A percentile compares a stretch with the other conserved stretches of the same genome.
Evolutionary conservation across 1,140 invertebrate genomes (phyloP).

Genomic region (Microplitis mediator): DNA sequence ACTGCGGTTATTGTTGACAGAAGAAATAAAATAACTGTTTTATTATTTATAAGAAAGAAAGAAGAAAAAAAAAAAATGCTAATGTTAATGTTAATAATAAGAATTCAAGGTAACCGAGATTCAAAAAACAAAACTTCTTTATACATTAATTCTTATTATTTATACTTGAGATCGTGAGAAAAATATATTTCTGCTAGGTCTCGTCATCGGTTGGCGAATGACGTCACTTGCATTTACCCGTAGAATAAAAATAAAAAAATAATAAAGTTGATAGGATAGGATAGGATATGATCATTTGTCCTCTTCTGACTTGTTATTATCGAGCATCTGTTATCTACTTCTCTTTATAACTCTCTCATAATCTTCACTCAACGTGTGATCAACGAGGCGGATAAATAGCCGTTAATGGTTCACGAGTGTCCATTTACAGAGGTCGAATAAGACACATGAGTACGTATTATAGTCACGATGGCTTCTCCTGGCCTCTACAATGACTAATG

Average conservation of each 20-base stretch:
- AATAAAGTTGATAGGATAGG: neutral
- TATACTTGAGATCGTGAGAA: neutral
- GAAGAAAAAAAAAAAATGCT: slow-evolving; percentile 2
- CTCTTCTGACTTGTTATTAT: neutral
- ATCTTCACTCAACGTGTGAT: slow-evolving; percentile 8
- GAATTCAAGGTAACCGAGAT: slow-evolving; percentile 23
- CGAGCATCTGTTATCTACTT: neutral
- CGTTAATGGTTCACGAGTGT: slow-evolving; percentile 22
- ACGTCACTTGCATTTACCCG: neutral
- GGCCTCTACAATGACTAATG: too few relatives aligned
- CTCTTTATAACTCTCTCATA: neutral
- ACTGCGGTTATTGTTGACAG: neutral
- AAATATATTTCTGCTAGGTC: neutral
- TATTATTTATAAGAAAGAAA: neutral
- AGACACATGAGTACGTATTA: slow-evolving; percentile 4
- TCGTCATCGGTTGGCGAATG: neutral
- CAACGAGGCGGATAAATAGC: slow-evolving; percentile 22
- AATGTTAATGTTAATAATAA: neutral
- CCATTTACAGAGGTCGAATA: slow-evolving; percentile 20
- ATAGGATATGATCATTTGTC: neutral
- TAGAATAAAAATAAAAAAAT: neutral
- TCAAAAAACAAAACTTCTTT: slow-evolving; percentile 21
- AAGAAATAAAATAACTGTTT: too few relatives aligned
- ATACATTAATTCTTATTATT: neutral
- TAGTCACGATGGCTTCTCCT: neutral